Base-by-base conservation (phyloP, 2,888 invertebrate species). In the Heteropelma amictum region DNA sequence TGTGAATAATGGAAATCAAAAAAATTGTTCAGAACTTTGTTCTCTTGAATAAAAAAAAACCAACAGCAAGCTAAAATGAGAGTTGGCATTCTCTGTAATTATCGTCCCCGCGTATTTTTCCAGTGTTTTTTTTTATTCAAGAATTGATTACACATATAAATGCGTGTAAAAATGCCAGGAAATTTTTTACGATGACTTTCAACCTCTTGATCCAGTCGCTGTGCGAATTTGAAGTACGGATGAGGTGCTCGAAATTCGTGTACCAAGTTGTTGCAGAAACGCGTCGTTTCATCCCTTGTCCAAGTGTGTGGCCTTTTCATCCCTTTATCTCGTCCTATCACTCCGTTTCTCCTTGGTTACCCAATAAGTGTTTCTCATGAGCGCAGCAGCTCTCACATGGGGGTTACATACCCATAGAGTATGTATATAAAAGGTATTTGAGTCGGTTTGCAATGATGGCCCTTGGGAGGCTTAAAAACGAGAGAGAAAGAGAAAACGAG, bases 391-490 rank as follows among this genome's bases (percentile, higher is more conserved):
- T 58, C 67, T 63, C 61, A 67, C 61, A 49, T 61, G 67, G 75
- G 68, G n/a, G n/a, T n/a, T n/a, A n/a, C n/a, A n/a, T n/a, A n/a
- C n/a, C n/a, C n/a, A n/a, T n/a, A n/a, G n/a, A n/a, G n/a, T n/a
- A 63, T 73, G 58, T 56, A 68, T 58, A 68, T 73, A 67, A 71
- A 75, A 75, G 75, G 75, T 58, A 75, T 75, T 75, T 56, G 75
- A 79, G 80, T 76, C 78, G 80, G 81, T 79, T 80, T 78, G 80
- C 72, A 84, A 86, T 83, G 86, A 84, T 82, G 80, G 82, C 81
- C 80, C 84, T 83, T 79, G 74, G 80, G 82, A 83, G 83, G 83
- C 80, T 80, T 73, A 81, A 78, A 79, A 79, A 79, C 26, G 14
- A 21, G 19, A 45, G 53, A 54, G 26, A 23, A 42, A 28, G 14